Evolutionary conservation across 92 coral and sea anemone genomes (phyloP), one percentile per base, ranked within the genome.

Genomic region (Umimayanthus chanpuru): DNA sequence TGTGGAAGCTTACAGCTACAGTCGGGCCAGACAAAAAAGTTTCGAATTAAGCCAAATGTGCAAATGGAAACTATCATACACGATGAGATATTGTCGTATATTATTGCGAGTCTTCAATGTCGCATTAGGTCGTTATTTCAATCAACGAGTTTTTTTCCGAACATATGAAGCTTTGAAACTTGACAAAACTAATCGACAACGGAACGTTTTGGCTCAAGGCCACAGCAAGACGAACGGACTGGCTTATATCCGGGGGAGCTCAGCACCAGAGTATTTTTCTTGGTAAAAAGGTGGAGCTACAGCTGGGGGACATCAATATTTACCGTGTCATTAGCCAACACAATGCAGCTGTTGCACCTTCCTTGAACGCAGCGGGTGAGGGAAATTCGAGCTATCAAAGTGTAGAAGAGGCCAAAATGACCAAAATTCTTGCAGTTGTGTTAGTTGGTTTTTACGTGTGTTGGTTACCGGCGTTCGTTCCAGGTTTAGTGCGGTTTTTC

Each of bases 371-470:
- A 23, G 25, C 80, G n/a, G 30, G 15, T n/a, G n/a, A n/a, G n/a
- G n/a, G n/a, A 40, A 41, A 40, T 6, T 76, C 7, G 56, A 76
- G 80, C 7, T 76, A 23, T 10, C 80, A 76, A 43, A 76, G 50
- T 23, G 16, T 41, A 76, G 80, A 2, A 3, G 80, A 76, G 49
- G 49, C 39, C 7, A 40, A 40, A 20, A 43, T 15, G 26, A 76
- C 80, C 1, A 76, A 76, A 40, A 58, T 76, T 38, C 80, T 76
- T 41, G 80, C 80, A 38, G 49, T 76, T 38, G 80, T 76, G 5
- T 21, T 76, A 76, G 32, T 41, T 1, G 80, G 56, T 1, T 76
- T 76, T 21, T 76, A 76, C 23, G 49, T 76, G 21, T 76, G 80
- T 76, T 76, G 80, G 80, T 44, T 76, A 5, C 80, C 80, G 21